phyloP scores from a whole-genome alignment of 2,888 invertebrate species.

The Ecdyonurus torrentis region DNA sequence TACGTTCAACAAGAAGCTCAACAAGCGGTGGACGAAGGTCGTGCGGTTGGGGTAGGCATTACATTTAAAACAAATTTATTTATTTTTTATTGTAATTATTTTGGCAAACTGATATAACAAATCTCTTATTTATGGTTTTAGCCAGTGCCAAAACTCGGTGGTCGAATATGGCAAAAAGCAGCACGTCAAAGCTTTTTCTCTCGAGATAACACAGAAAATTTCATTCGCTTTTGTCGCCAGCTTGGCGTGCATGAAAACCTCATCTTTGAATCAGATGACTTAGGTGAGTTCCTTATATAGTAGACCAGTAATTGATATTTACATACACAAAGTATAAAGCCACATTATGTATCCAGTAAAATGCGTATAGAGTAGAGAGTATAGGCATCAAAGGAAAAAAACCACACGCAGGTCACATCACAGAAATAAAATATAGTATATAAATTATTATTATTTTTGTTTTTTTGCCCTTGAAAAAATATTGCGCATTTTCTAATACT shows the following conservation, averaged over 20 bases:
- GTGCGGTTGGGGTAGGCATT: conserved; percentile 40
- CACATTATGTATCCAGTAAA: no score
- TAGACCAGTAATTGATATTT: no score
- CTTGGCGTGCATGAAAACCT: conserved; percentile 75
- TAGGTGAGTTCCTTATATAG: conserved; percentile 54
- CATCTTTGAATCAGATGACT: conserved; percentile 76
- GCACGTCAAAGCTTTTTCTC: conserved; percentile 75
- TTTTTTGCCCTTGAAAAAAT: no score
- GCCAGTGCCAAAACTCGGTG: conserved; percentile 53
- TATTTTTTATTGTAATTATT: no score
- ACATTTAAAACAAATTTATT: neutral
- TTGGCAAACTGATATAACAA: no score
- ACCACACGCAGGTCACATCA: no score
- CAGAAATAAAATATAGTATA: no score
- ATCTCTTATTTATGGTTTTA: conserved; percentile 23
- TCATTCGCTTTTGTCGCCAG: conserved; percentile 69
- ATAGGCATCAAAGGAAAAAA: no score
- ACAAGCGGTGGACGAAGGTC: conserved; percentile 43
- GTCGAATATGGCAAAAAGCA: conserved; percentile 68
- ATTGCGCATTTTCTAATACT: no score
- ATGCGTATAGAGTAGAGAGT: no score
- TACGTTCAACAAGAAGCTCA: conserved; percentile 60
- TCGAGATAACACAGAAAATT: conserved; percentile 76
- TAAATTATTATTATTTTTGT: no score
- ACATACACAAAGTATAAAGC: no score